Conservation (phyloP, 1,140 invertebrate species). For the Lineus longissimus region DNA sequence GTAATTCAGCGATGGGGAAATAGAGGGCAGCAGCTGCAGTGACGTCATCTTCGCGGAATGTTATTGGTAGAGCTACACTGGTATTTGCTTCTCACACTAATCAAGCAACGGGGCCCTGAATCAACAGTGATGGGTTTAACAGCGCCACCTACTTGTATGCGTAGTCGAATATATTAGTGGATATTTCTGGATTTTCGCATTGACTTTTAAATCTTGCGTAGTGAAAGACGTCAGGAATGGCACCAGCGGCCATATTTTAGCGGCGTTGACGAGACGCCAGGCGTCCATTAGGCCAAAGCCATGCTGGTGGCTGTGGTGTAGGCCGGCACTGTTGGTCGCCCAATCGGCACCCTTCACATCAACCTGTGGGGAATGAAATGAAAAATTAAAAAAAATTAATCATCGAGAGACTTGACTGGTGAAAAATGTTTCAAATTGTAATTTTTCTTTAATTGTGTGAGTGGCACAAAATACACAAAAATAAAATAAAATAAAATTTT, state of each 20-base stretch:
- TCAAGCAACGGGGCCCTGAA: too few species aligned
- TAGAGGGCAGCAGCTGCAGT: too few species aligned
- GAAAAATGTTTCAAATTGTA: background rate
- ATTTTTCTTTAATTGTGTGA: background rate
- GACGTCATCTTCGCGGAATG: too few species aligned
- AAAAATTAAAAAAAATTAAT: background rate
- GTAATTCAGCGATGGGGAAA: too few species aligned
- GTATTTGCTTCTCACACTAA: too few species aligned
- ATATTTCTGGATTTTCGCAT: background rate
- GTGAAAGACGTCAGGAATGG: background rate
- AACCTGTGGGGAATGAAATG: slow-evolving; percentile 48
- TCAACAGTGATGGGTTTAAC: too few species aligned
- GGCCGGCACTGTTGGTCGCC: slow-evolving; percentile 46
- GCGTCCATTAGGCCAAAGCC: slow-evolving; percentile 53
- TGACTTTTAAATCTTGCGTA: background rate
- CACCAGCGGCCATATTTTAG: slow-evolving; percentile 33
- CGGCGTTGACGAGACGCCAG: slow-evolving; percentile 49
- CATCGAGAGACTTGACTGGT: too few species aligned
- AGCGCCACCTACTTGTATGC: background rate
- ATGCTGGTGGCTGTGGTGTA: slow-evolving; percentile 52
- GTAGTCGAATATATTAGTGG: background rate
- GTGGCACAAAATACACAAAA: background rate
- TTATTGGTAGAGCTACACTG: too few species aligned
- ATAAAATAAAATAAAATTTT: background rate
- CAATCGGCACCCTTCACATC: slow-evolving; percentile 55